Base-by-base conservation (phyloP, 2,888 invertebrate species). In the Leuctra nigra region DNA sequence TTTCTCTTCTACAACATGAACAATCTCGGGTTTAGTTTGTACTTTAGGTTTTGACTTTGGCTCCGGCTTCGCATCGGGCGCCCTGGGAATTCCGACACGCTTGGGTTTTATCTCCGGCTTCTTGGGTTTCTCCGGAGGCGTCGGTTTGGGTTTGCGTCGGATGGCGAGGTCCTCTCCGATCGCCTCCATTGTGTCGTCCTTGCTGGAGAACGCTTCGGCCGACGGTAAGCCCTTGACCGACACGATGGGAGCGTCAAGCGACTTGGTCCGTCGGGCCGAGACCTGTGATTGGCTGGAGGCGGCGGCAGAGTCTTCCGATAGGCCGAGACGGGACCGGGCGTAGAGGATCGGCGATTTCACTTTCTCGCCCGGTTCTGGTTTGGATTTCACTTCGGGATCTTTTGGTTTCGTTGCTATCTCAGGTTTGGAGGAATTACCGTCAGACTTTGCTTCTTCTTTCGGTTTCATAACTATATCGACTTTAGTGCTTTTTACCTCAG, bases 131-230 rank as follows among this genome's bases (percentile, higher is more conserved):
- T n/a, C n/a, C n/a, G n/a, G n/a, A n/a, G n/a, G n/a, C n/a, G n/a
- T 29, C 29, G 29, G 6, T 6, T 29, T 29, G 29, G 29, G 29
- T 29, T 11, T 29, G 50, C 53, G 7, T 52, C 53, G 65, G 72
- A 72, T 4, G 61, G 55, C 13, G 56, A 48, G 65, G 73, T 75
- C 18, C 74, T 18, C 55, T 4, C 33, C 44, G n/a, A n/a, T 18
- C 64, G 83, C 82, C 63, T 85, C 91, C 0, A 91, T 84, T 0
- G 91, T 91, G 68, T 91, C 91, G 68, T 91, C 91, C 72, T 91
- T 91, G 22, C 90, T 89, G 1, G 91, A 91, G 69, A 91, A 90
- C 0, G 91, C 87, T 71, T 90, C 88, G 70, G 87, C 83, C 6
- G 89, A 85, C 14, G 91, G 91, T 39, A 91, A 71, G 66, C 84